Base-by-base conservation (phyloP, 2,797 vertebrate genomes). In the Scarus forsteni region DNA sequence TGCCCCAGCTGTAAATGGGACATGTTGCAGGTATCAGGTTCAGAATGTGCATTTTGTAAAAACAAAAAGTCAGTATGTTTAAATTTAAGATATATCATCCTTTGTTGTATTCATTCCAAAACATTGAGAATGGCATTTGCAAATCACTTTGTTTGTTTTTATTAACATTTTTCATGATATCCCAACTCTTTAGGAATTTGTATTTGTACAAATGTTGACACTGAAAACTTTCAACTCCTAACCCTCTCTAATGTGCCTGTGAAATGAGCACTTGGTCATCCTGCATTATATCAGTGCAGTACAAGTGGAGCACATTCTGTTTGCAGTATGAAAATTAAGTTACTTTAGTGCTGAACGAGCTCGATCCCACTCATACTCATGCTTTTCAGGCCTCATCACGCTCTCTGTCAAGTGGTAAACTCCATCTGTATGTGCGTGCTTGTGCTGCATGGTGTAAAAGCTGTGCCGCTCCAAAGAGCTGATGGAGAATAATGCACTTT, bases 401-500 rank as follows among this genome's bases (percentile, higher is more conserved):
- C 78, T 61, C 64, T 60, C 75, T 84, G 75, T 88, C 80, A 70
- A 89, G 87, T 88, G 86, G 78, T 69, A 85, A 88, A 84, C 81
- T 85, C 74, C 80, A 85, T 88, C 88, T 89, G 75, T 86, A 53
- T 68, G 60, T 77, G 81, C 75, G 64, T 56, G 68, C 68, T 60
- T 18, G 66, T 75, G 59, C 36, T 77, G 83, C 75, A 85, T 85
- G 83, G 58, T 83, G 50, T 86, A 88, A 86, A 81, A 70, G 85
- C 79, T 80, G 40, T 34, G 52, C 75, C 58, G 53, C 78, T 77
- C 56, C 36, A 61, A 73, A 65, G 55, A 71, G 68, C 75, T 83
- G 77, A 83, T 83, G 76, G 85, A 77, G 74, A 84, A 87, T 87
- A 87, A 84, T 83, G 79, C 74, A 61, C 65, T 89, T 89, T 91